A percentile compares a stretch with the other conserved stretches of the same genome.
Evolutionary conservation across 2,113 vertebrate species (phyloP).

Genomic region (Picathartes gymnocephalus): DNA sequence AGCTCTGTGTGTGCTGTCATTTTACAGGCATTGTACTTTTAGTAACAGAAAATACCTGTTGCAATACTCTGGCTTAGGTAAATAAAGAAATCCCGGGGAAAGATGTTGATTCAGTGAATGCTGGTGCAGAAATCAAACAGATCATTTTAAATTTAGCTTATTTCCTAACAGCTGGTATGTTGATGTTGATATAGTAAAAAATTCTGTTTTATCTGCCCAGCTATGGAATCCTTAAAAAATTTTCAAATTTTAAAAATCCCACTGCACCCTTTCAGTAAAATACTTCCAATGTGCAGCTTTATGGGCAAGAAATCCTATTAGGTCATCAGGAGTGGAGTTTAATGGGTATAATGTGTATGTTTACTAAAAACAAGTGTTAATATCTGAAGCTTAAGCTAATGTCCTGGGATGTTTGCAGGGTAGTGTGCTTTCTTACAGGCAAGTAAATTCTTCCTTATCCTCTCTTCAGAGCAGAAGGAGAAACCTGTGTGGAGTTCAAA

Average conservation of each 20-base stretch:
- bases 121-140: background rate
- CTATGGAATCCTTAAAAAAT: background rate
- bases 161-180: background rate
- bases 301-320: background rate
- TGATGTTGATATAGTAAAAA: background rate
- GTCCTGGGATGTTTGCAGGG: background rate
- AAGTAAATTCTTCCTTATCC: background rate
- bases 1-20: background rate
- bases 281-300: background rate
- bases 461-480: constrained; percentile 88
- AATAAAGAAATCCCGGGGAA: background rate
- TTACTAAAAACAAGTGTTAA: background rate
- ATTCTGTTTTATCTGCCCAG: background rate
- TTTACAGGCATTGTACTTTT: background rate
- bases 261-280: background rate
- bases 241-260: background rate
- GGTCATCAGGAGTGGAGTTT: background rate
- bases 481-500: constrained; percentile 98
- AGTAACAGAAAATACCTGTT: background rate
- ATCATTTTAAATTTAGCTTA: background rate
- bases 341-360: background rate
- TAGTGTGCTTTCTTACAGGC: background rate
- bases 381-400: background rate
- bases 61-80: background rate
- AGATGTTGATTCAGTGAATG: background rate